Evolutionary conservation across 2,888 invertebrate genomes (phyloP).

Genomic region (Phymatocera aterrima): DNA sequence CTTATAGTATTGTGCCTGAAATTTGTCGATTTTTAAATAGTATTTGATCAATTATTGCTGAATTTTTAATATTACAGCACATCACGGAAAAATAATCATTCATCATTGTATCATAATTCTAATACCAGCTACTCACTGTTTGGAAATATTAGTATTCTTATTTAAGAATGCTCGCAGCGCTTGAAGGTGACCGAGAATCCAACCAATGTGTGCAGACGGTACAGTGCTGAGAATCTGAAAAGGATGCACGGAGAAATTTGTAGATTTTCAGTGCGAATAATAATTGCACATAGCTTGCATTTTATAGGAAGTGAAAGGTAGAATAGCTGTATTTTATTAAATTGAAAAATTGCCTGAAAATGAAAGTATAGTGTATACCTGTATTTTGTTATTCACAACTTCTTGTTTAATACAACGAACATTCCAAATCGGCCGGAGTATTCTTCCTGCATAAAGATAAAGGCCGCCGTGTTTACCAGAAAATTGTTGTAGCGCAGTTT

Average conservation of each 20-base stretch:
- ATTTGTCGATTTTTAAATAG: not conserved
- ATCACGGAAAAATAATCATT: not conserved
- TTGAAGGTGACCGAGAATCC: conserved; percentile 85
- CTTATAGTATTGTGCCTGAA: conserved; percentile 60
- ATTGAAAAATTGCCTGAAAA: conserved; percentile 35
- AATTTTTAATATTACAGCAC: not conserved
- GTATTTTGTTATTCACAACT: conserved; percentile 61
- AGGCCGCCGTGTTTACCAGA: conserved; percentile 95
- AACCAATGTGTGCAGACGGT: conserved; percentile 68
- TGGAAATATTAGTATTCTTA: conserved; percentile 78
- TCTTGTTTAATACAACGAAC: conserved; percentile 83
- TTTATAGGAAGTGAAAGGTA: too few relatives aligned
- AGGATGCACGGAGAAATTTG: not conserved
- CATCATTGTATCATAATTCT: not conserved
- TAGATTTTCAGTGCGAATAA: not conserved
- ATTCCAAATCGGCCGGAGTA: conserved; percentile 93
- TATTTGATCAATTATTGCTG: not conserved
- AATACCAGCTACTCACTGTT: conserved; percentile 59
- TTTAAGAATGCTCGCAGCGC: conserved; percentile 86
- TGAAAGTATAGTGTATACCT: conserved; percentile 59
- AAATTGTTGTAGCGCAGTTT: conserved; percentile 71
- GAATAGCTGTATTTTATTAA: conserved; percentile 30
- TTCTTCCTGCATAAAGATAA: conserved; percentile 92
- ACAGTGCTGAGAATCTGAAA: conserved; percentile 66
- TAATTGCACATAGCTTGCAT: conserved; percentile 21